phyloP scores from a whole-genome alignment of 2,888 invertebrate species.

The Leptopilina drosophilae region DNA sequence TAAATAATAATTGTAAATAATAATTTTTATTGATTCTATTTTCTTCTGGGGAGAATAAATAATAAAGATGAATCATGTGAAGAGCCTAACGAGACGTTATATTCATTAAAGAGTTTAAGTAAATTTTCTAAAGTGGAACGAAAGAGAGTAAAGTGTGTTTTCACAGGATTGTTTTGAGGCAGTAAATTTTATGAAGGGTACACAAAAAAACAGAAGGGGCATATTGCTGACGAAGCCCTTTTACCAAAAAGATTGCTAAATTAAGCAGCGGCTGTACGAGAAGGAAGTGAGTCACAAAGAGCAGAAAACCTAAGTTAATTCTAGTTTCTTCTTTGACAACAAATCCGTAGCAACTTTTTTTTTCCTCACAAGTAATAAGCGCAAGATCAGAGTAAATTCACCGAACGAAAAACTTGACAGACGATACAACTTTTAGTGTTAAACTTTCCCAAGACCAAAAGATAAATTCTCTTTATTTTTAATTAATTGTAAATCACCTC shows the following conservation, averaged over 20 bases:
- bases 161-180: slow-evolving; percentile 14
- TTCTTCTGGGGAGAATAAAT: background rate
- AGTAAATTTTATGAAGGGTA: slow-evolving; percentile 24
- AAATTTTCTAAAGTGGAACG: slow-evolving; percentile 5
- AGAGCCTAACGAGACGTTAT: slow-evolving; percentile 11
- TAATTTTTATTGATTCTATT: too few species aligned
- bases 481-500: too few species aligned
- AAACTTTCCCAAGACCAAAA: background rate
- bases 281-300: slow-evolving; percentile 17
- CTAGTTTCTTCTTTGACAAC: slow-evolving; percentile 16
- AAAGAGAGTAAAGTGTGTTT: background rate
- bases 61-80: slow-evolving; percentile 11
- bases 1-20: too few species aligned
- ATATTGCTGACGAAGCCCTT: slow-evolving; percentile 5
- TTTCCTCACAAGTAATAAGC: background rate
- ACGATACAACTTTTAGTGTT: background rate
- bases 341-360: background rate
- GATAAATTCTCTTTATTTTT: background rate
- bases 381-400: background rate
- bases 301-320: slow-evolving; percentile 22
- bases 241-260: slow-evolving; percentile 25
- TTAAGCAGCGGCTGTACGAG: background rate
- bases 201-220: background rate
- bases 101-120: slow-evolving; percentile 20
- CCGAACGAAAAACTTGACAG: background rate